A percentile compares a stretch with the other conserved stretches of the same genome.
Conservation (phyloP, 2,113 vertebrate species). For the Callipepla californica region DNA sequence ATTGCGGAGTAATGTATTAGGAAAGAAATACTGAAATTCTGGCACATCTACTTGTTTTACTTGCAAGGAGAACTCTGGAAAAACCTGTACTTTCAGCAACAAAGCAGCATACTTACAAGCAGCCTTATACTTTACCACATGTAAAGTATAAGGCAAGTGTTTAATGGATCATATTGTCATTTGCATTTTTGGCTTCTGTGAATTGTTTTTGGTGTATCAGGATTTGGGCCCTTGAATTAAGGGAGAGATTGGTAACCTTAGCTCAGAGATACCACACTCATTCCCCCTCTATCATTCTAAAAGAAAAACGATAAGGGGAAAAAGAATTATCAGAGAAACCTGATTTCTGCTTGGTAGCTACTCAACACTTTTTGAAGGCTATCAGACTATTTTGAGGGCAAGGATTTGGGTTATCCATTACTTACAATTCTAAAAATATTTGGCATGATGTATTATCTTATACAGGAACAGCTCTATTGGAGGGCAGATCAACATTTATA, state of each 20-base stretch:
- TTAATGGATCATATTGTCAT: neutral
- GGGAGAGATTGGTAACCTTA: neutral
- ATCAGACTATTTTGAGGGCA: neutral
- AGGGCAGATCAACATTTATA: neutral
- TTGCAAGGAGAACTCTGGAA: neutral
- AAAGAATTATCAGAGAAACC: constrained; percentile 29
- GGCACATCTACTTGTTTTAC: constrained; percentile 15
- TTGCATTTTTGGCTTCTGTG: neutral
- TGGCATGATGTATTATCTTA: neutral
- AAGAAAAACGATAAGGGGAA: neutral
- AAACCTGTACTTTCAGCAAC: neutral
- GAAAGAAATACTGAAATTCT: constrained; percentile 19
- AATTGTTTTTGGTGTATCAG: neutral
- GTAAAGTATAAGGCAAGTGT: neutral
- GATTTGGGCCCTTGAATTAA: neutral
- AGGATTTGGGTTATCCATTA: constrained; percentile 21
- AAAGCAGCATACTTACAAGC: neutral
- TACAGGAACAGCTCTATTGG: neutral
- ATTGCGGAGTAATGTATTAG: constrained; percentile 18
- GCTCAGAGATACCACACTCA: neutral
- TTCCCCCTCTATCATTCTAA: neutral
- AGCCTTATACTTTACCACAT: too few relatives aligned
- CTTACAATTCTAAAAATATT: constrained; percentile 50
- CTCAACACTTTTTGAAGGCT: neutral
- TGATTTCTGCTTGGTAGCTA: neutral